phyloP scores from a whole-genome alignment of 2,888 invertebrate genomes.

The Mystacides longicornis region DNA sequence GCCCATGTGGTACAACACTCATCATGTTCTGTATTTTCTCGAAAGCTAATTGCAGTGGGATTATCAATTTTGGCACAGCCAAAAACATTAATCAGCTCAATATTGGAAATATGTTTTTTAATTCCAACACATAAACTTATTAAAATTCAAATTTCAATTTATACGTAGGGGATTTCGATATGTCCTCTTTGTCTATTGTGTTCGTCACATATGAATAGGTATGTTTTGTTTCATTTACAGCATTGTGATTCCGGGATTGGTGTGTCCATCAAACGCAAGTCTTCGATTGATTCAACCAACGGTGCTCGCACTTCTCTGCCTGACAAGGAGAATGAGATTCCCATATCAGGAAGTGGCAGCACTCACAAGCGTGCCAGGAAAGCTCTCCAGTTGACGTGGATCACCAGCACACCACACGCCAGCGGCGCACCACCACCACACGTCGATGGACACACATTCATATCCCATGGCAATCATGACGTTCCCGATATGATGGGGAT shows the following conservation, averaged over 20 bases:
- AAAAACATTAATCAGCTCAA: too few species aligned
- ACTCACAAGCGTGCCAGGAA: slow-evolving; percentile 66
- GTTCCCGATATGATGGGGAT: slow-evolving; percentile 62
- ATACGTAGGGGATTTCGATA: too few species aligned
- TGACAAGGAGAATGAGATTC: slow-evolving; percentile 64
- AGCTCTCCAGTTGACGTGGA: slow-evolving; percentile 70
- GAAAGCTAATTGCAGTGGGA: too few species aligned
- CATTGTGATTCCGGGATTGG: slow-evolving; percentile 41
- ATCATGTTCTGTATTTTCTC: too few species aligned
- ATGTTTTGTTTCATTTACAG: background rate
- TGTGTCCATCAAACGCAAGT: slow-evolving; percentile 36
- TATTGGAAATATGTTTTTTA: too few species aligned
- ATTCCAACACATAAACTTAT: too few species aligned
- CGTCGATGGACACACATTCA: background rate
- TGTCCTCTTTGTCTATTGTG: too few species aligned
- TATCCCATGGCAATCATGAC: slow-evolving; percentile 26
- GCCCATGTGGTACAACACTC: too few species aligned
- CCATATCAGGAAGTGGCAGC: slow-evolving; percentile 29
- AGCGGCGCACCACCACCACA: slow-evolving; percentile 21
- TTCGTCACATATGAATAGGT: too few species aligned
- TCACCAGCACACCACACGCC: slow-evolving; percentile 41
- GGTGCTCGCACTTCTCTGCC: slow-evolving; percentile 27
- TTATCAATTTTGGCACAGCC: too few species aligned
- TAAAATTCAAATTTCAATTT: too few species aligned
- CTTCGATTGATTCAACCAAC: slow-evolving; percentile 10